phyloP scores from a whole-genome alignment of 35 echinoderm and acorn worm genomes.

The Lytechinus pictus region DNA sequence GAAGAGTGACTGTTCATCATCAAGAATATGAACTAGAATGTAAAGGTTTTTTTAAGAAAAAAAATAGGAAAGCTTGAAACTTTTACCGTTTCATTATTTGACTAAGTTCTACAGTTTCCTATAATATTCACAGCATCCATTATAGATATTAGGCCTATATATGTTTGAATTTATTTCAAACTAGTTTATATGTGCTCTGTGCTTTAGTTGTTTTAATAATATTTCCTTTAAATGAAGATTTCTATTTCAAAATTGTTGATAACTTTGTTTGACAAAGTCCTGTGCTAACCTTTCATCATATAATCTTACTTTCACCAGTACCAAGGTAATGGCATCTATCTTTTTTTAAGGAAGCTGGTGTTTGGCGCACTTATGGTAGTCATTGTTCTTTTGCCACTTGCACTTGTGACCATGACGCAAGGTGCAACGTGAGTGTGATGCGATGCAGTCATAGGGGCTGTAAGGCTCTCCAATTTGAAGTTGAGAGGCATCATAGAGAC shows the following conservation, averaged over 20 bases:
- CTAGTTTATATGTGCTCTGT: background rate
- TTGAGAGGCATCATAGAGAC: conserved; percentile 25
- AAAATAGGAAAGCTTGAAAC: background rate
- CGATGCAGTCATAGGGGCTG: conserved; percentile 54
- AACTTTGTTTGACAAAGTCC: background rate
- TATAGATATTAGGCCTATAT: background rate
- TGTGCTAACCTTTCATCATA: background rate
- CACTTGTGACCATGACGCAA: conserved; percentile 36
- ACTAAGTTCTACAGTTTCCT: background rate
- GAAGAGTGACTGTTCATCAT: background rate
- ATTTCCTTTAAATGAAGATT: background rate
- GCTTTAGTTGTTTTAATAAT: background rate
- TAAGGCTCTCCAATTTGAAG: background rate
- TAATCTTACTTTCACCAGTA: background rate
- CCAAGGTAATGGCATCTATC: background rate
- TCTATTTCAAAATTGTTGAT: background rate
- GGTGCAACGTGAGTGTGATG: conserved; percentile 46
- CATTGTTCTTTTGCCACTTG: conserved; percentile 58
- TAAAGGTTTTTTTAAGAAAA: no score
- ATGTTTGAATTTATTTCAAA: background rate
- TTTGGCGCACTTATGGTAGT: conserved; percentile 43
- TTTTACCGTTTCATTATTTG: background rate
- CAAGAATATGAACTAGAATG: no score
- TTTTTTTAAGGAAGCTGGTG: background rate
- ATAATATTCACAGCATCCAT: background rate